phyloP scores from a whole-genome alignment of 1,140 invertebrate genomes.

The Panonychus citri region DNA sequence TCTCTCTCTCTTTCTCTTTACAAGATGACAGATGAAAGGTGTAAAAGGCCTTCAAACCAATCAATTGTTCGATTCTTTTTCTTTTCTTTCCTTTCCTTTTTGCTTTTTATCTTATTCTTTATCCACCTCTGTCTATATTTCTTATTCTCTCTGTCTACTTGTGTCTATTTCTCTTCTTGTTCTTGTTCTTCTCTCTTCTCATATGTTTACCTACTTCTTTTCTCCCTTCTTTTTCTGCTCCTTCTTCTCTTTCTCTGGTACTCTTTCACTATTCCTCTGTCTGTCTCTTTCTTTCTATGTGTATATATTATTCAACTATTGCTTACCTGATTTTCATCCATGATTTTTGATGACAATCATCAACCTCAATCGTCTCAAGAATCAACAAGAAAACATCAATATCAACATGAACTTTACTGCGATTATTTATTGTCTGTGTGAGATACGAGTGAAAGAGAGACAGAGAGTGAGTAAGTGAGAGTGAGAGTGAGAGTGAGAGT shows the following conservation, averaged over 20 bases:
- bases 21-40: not conserved
- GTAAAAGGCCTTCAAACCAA: not conserved
- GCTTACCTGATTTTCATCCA: not conserved
- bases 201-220: not conserved
- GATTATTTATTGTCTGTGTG: not conserved
- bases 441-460: no score
- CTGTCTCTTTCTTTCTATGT: not conserved
- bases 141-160: not conserved
- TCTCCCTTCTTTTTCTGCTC: not conserved
- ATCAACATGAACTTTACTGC: not conserved
- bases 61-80: not conserved
- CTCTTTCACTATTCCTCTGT: not conserved
- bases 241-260: not conserved
- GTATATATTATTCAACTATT: not conserved
- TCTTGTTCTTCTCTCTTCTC: not conserved
- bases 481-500: no score
- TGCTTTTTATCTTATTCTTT: not conserved
- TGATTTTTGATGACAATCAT: not conserved
- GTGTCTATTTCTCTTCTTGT: not conserved
- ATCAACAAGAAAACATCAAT: not conserved
- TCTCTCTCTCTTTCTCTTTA: not conserved
- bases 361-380: not conserved
- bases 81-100: not conserved
- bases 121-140: not conserved
- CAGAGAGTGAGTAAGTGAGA: no score